Conservation (phyloP, 1,140 invertebrate genomes). For the Diprion similis region DNA sequence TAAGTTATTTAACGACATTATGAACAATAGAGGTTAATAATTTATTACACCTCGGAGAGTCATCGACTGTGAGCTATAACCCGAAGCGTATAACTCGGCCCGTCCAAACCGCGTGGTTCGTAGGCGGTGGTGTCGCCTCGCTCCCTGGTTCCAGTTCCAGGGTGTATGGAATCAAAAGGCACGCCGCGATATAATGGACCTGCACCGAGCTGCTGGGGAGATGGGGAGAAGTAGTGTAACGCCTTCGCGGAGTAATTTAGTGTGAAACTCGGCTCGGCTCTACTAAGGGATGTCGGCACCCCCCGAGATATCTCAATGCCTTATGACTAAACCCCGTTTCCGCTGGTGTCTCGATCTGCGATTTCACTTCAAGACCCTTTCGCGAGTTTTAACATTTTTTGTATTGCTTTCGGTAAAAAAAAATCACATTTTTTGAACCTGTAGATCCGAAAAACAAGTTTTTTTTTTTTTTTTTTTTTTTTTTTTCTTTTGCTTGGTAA, state of each 20-base stretch:
- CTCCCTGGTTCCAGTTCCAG: too few species aligned
- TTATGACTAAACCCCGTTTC: too few species aligned
- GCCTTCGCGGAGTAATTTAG: conserved; percentile 52
- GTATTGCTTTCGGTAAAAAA: too few species aligned
- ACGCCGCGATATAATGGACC: conserved; percentile 31
- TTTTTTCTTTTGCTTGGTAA: too few species aligned
- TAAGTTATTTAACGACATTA: conserved; percentile 45
- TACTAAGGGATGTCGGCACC: conserved; percentile 22
- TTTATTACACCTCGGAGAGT: conserved; percentile 43
- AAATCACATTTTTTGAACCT: too few species aligned
- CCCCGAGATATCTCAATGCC: conserved; percentile 31
- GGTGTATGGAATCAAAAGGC: conserved; percentile 13
- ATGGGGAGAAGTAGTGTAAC: conserved; percentile 49
- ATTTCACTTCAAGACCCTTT: too few species aligned
- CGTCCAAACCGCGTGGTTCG: neutral
- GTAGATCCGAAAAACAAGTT: too few species aligned
- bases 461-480: too few species aligned
- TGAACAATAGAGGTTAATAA: conserved; percentile 55
- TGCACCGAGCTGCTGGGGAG: conserved; percentile 34
- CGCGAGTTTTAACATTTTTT: too few species aligned
- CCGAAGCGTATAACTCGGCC: conserved; percentile 37
- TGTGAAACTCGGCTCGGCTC: conserved; percentile 35
- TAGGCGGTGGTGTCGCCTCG: neutral
- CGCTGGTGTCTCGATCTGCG: too few species aligned
- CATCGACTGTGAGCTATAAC: conserved; percentile 36